A percentile compares a stretch with the other conserved stretches of the same genome.
Conservation (phyloP, 2,888 invertebrate genomes). For the Acronicta psi region DNA sequence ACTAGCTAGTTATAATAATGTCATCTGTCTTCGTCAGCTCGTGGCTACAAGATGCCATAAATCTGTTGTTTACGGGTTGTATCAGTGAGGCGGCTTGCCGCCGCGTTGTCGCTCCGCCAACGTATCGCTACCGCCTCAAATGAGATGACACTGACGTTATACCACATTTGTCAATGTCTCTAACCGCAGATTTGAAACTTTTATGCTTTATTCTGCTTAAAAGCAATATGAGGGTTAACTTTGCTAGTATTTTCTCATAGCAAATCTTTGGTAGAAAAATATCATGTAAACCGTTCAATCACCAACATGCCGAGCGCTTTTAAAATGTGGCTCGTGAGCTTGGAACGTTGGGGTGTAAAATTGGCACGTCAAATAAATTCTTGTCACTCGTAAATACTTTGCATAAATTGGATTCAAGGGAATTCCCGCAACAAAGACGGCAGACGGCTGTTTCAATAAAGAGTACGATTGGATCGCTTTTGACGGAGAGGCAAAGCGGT, state of each 20-base stretch:
- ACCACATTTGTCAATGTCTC: conserved; percentile 52
- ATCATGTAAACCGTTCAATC: conserved; percentile 69
- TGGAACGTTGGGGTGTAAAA: conserved; percentile 71
- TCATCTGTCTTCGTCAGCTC: conserved; percentile 61
- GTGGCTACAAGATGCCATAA: conserved; percentile 51
- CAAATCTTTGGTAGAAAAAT: conserved; percentile 56
- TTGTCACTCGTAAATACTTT: conserved; percentile 86
- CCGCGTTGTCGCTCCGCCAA: conserved; percentile 29
- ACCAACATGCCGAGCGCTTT: conserved; percentile 65
- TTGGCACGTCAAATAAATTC: conserved; percentile 85
- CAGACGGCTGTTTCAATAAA: conserved; percentile 82
- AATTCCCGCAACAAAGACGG: conserved; percentile 84
- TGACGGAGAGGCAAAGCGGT: conserved; percentile 76
- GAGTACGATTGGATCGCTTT: conserved; percentile 83
- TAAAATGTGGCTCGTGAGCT: conserved; percentile 66
- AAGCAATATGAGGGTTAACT: conserved; percentile 34
- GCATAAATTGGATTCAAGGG: conserved; percentile 83
- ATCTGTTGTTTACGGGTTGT: conserved; percentile 58
- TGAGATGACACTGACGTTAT: conserved; percentile 40
- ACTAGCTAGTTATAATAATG: conserved; percentile 40
- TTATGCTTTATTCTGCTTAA: conserved; percentile 32
- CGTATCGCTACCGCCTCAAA: conserved; percentile 34
- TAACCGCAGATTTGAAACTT: conserved; percentile 32
- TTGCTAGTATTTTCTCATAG: conserved; percentile 41
- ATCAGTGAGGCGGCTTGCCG: conserved; percentile 45